Conservation (phyloP, 2,888 invertebrate species). For the Cerceris rybyensis region DNA sequence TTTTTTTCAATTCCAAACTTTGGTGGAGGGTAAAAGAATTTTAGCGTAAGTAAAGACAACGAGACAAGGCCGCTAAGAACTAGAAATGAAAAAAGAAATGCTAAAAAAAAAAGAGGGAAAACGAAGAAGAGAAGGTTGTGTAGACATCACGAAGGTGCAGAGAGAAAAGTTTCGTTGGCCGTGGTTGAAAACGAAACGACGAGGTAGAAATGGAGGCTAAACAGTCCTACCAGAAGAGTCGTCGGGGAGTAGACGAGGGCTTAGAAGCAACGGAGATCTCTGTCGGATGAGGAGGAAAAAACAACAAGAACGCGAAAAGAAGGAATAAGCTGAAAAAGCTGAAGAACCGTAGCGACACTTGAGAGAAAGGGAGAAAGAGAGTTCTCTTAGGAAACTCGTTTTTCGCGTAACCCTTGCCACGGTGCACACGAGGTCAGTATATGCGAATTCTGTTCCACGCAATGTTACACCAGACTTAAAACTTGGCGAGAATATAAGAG, state of each 20-base stretch:
- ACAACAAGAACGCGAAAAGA: constrained; percentile 2
- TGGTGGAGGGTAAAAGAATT: constrained; percentile 22
- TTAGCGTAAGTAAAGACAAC: constrained; percentile 7
- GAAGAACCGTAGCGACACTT: constrained; percentile 28
- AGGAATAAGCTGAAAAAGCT: constrained; percentile 15
- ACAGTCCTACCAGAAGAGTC: not conserved
- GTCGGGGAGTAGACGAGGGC: not conserved
- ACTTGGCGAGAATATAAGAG: constrained; percentile 2
- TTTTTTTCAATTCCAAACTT: constrained; percentile 26
- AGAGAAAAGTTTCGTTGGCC: constrained; percentile 21
- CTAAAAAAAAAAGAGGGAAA: constrained; percentile 16
- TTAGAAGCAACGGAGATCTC: not conserved
- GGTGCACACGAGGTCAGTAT: not conserved
- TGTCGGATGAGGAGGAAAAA: constrained; percentile 9
- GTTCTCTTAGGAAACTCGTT: constrained; percentile 54
- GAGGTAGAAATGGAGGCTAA: constrained; percentile 18
- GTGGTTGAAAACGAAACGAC: constrained; percentile 22
- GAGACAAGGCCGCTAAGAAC: not conserved
- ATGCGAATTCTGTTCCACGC: constrained; percentile 8
- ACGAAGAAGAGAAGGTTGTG: constrained; percentile 1
- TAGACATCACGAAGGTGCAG: constrained; percentile 4
- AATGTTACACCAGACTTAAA: constrained; percentile 13
- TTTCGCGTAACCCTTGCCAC: constrained; percentile 48
- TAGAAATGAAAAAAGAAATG: not conserved
- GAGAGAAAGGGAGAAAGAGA: not conserved